Percentiles rank a stretch among this genome's conserved stretches.
Evolutionary conservation across 2,797 vertebrate genomes (phyloP).

Genomic region (Spinus olivaceus): DNA sequence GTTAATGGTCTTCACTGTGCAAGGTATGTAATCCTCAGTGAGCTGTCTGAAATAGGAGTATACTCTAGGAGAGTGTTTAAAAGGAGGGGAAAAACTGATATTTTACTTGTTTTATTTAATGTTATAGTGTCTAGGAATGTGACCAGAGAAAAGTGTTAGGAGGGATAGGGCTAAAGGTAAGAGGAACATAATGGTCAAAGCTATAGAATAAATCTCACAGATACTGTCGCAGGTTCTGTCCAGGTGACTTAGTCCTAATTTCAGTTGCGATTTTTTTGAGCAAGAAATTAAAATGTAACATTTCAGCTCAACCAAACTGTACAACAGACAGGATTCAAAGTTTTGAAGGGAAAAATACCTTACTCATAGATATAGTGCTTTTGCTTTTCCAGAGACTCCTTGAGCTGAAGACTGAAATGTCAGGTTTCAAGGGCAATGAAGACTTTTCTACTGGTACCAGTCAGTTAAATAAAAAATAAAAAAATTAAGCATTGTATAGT

Average conservation of each 20-base stretch:
- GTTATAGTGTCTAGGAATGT: neutral
- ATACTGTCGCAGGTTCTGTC: neutral
- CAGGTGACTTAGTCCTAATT: neutral
- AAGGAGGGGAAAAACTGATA: neutral
- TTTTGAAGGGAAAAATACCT: neutral
- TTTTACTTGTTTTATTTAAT: neutral
- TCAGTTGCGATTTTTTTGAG: neutral
- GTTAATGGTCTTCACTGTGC: neutral
- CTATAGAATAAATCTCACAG: neutral
- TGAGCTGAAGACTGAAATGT: neutral
- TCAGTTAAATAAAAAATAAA: neutral
- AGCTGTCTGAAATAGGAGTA: rapidly evolving
- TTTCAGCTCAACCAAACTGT: neutral
- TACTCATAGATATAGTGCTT: neutral
- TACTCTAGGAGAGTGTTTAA: neutral
- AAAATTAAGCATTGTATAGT: neutral
- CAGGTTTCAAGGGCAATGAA: slow-evolving; percentile 18
- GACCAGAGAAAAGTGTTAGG: neutral
- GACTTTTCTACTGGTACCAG: neutral
- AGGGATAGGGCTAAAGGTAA: neutral
- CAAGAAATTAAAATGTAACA: neutral
- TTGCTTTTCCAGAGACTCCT: neutral
- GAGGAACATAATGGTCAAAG: neutral
- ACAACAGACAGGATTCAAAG: neutral
- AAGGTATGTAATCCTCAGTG: neutral